Evolutionary conservation across 2,797 vertebrate species (phyloP).

Genomic region (Amblyopsis hoosieri): DNA sequence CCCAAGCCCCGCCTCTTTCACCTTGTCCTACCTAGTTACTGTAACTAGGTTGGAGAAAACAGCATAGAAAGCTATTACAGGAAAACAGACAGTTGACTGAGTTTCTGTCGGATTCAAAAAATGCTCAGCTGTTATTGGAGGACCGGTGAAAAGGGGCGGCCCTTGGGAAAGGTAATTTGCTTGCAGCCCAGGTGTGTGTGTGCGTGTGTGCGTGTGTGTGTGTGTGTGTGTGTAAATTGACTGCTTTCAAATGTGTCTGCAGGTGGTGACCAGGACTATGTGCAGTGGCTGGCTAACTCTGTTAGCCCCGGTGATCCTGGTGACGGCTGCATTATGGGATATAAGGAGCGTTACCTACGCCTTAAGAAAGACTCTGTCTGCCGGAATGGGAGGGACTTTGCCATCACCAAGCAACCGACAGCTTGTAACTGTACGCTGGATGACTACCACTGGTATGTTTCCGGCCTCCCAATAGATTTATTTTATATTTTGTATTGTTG

Average conservation of each 20-base stretch:
- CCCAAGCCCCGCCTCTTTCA: too few species aligned
- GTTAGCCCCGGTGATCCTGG: conserved; percentile 76
- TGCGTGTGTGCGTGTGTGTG: not conserved
- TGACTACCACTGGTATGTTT: conserved; percentile 89
- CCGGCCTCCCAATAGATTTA: not conserved
- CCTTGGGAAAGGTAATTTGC: too few species aligned
- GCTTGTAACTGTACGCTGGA: conserved; percentile 85
- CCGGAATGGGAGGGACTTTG: conserved; percentile 65
- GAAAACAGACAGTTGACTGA: too few species aligned
- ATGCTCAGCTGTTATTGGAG: too few species aligned
- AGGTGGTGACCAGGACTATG: conserved; percentile 87
- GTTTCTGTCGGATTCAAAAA: too few species aligned
- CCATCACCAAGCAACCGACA: conserved; percentile 78
- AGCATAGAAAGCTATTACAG: too few species aligned
- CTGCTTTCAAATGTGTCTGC: conserved; percentile 15
- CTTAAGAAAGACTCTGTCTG: conserved; percentile 75
- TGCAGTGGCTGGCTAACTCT: conserved; percentile 91
- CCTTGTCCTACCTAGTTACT: too few species aligned
- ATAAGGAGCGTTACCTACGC: conserved; percentile 86
- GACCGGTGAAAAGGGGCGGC: too few species aligned
- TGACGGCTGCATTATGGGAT: conserved; percentile 91
- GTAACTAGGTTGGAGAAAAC: too few species aligned
- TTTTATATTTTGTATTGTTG: not conserved
- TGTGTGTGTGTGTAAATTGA: not conserved
- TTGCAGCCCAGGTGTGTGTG: not conserved